These are phyloP conservation scores for Heteromyza rotundicornis DNA, from an alignment of 2,888 invertebrate species.

Conservation along the genomic window DNA sequence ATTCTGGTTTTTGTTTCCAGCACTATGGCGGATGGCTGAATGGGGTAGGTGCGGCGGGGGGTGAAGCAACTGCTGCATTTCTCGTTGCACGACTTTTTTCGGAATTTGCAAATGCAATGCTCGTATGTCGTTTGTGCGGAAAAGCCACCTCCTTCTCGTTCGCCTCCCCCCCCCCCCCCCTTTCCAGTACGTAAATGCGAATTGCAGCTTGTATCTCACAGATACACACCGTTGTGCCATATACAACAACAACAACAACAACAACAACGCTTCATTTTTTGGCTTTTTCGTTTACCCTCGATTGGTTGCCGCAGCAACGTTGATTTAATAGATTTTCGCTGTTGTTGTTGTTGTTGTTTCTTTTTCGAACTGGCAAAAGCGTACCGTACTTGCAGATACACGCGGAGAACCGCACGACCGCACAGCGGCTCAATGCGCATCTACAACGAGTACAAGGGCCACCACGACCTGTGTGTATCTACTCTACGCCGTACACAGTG, in stretches of 20 bases:
- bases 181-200: slow-evolving; percentile 52
- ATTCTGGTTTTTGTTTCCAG: too few species aligned
- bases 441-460: too few species aligned
- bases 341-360: too few species aligned
- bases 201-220: slow-evolving; percentile 56
- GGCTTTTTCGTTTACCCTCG: slow-evolving; percentile 62
- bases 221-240: slow-evolving; percentile 23
- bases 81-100: not conserved
- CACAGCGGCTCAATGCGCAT: slow-evolving; percentile 2
- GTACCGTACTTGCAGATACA: slow-evolving; percentile 52
- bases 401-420: slow-evolving; percentile 16
- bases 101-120: not conserved
- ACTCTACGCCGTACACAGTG: not conserved
- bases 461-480: too few species aligned
- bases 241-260: slow-evolving; percentile 29
- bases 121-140: too few species aligned
- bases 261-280: slow-evolving; percentile 35
- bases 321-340: slow-evolving; percentile 63
- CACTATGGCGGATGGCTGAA: too few species aligned
- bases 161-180: slow-evolving; percentile 25
- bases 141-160: too few species aligned
- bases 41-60: too few species aligned
- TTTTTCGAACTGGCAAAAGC: slow-evolving; percentile 50
- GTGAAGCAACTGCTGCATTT: slow-evolving; percentile 3
- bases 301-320: slow-evolving; percentile 61